Base-by-base conservation (phyloP, 2,888 invertebrate genomes). In the Eupithecia inturbata region DNA sequence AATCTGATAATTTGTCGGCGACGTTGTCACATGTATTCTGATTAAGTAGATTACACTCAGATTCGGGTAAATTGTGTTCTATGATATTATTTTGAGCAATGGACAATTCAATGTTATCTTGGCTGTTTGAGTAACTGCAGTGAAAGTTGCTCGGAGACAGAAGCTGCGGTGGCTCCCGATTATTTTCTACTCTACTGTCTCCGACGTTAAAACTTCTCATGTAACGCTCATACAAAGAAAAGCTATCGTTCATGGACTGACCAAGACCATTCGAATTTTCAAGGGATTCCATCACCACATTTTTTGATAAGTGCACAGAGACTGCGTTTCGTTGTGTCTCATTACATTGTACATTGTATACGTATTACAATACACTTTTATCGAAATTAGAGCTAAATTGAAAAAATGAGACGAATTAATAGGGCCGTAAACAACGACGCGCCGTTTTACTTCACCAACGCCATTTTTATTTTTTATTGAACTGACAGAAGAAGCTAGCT, bases 221-320 rank as follows among this genome's bases (percentile, higher is more conserved):
- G 81, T 93, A 94, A 63, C 93, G 89, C 78, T 93, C 92, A 77
- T 94, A 94, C 78, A 94, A 84, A 81, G 92, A 93, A 86, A 94
- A 92, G 86, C 91, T 92, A 86, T 93, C 91, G 87, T 91, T 92
- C 89, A 91, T 85, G 71, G 93, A 93, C 84, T 89, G 91, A 86
- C 92, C 91, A 88, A 93, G 90, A 86, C 92, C 91, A 88, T 93
- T 92, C 74, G 94, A 91, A 85, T 93, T 92, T 86, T 91, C 91
- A 78, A 91, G 87, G 84, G 92, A 90, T 92, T 93, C 94, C 94
- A 94, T 94, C 84, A 92, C 92, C 88, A 87, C 87, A 87, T 86
- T 88, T 89, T 88, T 85, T 81, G 87, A 74, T 49, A 41, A 57
- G 45, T 63, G n/a, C 53, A 63, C 12, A 28, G 26, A 26, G 7